A percentile compares a stretch with the other conserved stretches of the same genome.
These are phyloP conservation scores for Pelosia muscerda DNA, from an alignment of 2,888 invertebrate genomes.

Conservation along the genomic window DNA sequence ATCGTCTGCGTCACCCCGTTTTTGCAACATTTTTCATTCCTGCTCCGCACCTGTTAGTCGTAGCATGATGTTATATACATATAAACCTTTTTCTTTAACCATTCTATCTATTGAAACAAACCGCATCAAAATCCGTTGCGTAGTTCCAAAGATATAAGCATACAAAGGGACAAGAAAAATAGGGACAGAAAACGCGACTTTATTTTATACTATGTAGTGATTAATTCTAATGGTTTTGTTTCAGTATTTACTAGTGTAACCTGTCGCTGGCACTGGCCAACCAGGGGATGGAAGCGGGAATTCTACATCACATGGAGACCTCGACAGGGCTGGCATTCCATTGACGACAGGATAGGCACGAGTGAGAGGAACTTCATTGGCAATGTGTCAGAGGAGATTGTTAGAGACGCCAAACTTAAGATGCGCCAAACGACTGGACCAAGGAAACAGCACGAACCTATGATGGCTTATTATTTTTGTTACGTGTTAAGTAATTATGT, in stretches of 20 bases:
- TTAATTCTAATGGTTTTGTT: background rate
- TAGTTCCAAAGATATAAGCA: no score
- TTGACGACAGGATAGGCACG: background rate
- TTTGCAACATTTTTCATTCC: no score
- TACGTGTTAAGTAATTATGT: no score
- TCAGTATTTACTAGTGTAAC: background rate
- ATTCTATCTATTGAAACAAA: no score
- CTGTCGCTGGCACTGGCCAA: background rate
- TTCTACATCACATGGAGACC: background rate
- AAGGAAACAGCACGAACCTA: background rate
- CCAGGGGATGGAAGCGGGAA: background rate
- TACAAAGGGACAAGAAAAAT: no score
- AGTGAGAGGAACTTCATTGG: background rate
- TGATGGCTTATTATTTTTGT: background rate
- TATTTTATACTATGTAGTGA: no score
- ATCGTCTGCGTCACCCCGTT: no score
- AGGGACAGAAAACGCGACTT: no score
- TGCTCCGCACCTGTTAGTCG: no score
- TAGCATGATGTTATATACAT: no score
- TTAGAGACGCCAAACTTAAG: background rate
- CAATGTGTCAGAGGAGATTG: background rate
- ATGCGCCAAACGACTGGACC: background rate
- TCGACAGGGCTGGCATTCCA: accelerated
- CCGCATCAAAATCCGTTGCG: no score
- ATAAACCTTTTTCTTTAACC: no score